phyloP scores from a whole-genome alignment of 2,113 vertebrate genomes.

The Athene cunicularia region DNA sequence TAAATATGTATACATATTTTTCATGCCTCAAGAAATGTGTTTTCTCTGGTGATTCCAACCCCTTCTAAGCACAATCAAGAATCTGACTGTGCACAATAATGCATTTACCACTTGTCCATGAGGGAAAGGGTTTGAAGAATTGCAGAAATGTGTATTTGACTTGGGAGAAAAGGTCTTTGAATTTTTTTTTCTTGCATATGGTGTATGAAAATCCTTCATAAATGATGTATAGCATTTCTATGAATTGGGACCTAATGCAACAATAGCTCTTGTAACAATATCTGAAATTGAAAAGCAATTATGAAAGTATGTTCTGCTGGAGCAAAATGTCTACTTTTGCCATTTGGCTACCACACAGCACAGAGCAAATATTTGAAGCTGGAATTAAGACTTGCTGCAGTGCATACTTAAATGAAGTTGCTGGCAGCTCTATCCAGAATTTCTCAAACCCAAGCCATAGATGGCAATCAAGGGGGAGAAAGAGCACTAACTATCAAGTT shows the following conservation, averaged over 20 bases:
- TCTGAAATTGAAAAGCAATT: conserved; percentile 80
- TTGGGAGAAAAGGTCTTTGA: conserved; percentile 64
- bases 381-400: conserved; percentile 71
- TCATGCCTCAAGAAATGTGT: neutral
- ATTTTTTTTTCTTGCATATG: conserved; percentile 56
- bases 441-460: conserved; percentile 21
- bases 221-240: conserved; percentile 65
- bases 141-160: conserved; percentile 62
- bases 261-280: conserved; percentile 74
- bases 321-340: conserved; percentile 71
- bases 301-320: conserved; percentile 69
- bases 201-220: conserved; percentile 66
- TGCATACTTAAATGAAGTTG: conserved; percentile 69
- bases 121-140: conserved; percentile 39
- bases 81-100: neutral
- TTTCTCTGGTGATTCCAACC: neutral
- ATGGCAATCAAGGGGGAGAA: neutral
- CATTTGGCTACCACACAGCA: conserved; percentile 74
- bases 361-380: conserved; percentile 81
- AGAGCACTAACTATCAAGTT: neutral
- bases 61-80: neutral
- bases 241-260: conserved; percentile 48
- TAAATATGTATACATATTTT: neutral
- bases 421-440: conserved; percentile 7
- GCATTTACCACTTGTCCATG: neutral